Base-by-base conservation (phyloP, 1,140 invertebrate species). In the Sitodiplosis mosellana region DNA sequence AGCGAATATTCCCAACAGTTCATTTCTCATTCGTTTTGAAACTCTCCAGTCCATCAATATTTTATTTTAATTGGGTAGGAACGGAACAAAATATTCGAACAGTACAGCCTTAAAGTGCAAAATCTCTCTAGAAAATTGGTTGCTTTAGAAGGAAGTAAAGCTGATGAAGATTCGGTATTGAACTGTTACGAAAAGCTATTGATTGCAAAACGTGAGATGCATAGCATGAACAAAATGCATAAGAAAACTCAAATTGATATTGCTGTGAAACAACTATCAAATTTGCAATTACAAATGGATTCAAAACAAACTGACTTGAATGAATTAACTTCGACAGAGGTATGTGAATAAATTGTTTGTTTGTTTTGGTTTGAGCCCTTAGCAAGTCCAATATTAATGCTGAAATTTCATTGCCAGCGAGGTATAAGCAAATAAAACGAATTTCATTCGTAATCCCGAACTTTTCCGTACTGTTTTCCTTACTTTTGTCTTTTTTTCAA, bases 221-320 rank as follows among this genome's bases (percentile, higher is more conserved):
- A 64, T 12, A 56, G 71, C 14, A 63, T 66, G 52, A 69, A 72
- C 18, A 64, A 64, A 52, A 64, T 61, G 46, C 64, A 64, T 41
- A 61, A 62, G 42, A 64, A 62, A 52, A 58, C 60, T 46, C 62
- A 64, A 57, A 73, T 73, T 61, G 69, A 72, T 63, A 68, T 69
- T 55, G 72, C 75, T 60, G 72, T 69, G 60, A 61, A 60, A 55
- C 66, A 67, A 58, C 68, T 73, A 61, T 63, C 64, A 48, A 67
- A 67, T 49, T 60, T 74, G 54, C 66, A 69, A 53, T 59, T 56
- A 21, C 63, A 67, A 55, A 54, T 75, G 53, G 67, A 66, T 51
- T 65, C 59, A 51, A 74, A 72, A 59, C 66, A 68, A 55, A 59
- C 61, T 40, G 65, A 69, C 56, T 64, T 71, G 52, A 69, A 69